Evolutionary conservation across 2,888 invertebrate genomes (phyloP), one percentile per base, ranked within the genome.

Genomic region (Plebejus argus): DNA sequence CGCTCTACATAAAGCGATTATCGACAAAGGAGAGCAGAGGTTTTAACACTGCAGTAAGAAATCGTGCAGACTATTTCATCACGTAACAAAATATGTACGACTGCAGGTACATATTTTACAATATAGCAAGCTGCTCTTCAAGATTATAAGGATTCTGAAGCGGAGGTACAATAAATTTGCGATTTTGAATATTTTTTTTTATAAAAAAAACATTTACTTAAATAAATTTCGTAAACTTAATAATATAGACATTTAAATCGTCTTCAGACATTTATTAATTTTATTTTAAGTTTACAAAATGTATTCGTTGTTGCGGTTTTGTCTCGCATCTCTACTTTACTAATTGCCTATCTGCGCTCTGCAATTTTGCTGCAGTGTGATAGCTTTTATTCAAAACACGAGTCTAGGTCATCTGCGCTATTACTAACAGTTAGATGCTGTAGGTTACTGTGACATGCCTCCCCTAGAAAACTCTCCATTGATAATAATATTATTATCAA

Each of bases 391-490:
- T 39, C 39, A 71, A 39, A 35, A 3, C 39, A 20, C n/a, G 35
- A n/a, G 39, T 39, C 71, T 71, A 71, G 39, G 39, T 71, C 71
- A 39, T 3, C 12, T 35, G 6, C 8, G 71, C 35, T 35, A 70
- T 39, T 70, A 35, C 33, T 70, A n/a, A 70, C n/a, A n/a, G 35
- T 35, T 71, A 35, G 61, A 61, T 23, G 61, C 61, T 61, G 23
- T 61, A 20, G 10, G 71, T 71, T 3, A 71, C 20, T 71, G 39
- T 20, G n/a, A n/a, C 7, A 35, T 3, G 8, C n/a, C 39, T 20
- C 10, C 39, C n/a, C n/a, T 71, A n/a, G n/a, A n/a, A n/a, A n/a
- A n/a, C n/a, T n/a, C n/a, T n/a, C n/a, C n/a, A n/a, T n/a, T n/a
- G n/a, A n/a, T n/a, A n/a, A n/a, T n/a, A n/a, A n/a, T n/a, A 71